Evolutionary conservation across 92 coral and sea anemone genomes (phyloP).

Genomic region (Phenganax subtilis): DNA sequence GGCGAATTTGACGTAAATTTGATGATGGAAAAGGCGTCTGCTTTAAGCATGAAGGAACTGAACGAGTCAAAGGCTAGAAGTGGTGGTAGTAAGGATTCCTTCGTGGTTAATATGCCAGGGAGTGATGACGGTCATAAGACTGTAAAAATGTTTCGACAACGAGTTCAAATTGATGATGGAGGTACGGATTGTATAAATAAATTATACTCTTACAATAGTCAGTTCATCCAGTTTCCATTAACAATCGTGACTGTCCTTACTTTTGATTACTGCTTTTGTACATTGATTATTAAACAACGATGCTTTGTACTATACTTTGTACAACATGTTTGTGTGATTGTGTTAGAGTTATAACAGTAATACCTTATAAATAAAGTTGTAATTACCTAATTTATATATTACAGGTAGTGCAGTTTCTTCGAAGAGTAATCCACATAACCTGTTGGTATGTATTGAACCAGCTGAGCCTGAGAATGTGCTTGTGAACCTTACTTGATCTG

Average conservation of each 20-base stretch:
- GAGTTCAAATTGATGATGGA: conserved; percentile 35
- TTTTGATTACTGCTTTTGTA: no score
- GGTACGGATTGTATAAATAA: neutral
- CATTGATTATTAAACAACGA: no score
- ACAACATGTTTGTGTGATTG: neutral
- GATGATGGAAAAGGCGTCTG: conserved; percentile 40
- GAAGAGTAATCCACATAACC: neutral
- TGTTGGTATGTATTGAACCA: neutral
- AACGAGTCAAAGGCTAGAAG: conserved; percentile 18
- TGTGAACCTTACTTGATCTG: no score
- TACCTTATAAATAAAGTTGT: neutral
- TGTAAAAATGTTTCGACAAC: conserved; percentile 38
- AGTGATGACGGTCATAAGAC: neutral
- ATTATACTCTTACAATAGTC: no score
- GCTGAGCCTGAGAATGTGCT: no score
- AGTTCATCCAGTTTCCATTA: no score
- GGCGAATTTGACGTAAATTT: conserved; percentile 30
- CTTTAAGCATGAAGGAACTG: conserved; percentile 18
- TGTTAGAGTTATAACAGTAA: neutral
- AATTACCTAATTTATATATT: neutral
- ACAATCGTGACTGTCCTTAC: no score
- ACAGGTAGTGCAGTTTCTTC: conserved; percentile 2
- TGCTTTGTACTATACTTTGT: no score
- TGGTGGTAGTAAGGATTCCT: conserved; percentile 11
- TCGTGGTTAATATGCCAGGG: conserved; percentile 20